Conservation (phyloP, 2,797 vertebrate species). For the Phoxinus dragarum region DNA sequence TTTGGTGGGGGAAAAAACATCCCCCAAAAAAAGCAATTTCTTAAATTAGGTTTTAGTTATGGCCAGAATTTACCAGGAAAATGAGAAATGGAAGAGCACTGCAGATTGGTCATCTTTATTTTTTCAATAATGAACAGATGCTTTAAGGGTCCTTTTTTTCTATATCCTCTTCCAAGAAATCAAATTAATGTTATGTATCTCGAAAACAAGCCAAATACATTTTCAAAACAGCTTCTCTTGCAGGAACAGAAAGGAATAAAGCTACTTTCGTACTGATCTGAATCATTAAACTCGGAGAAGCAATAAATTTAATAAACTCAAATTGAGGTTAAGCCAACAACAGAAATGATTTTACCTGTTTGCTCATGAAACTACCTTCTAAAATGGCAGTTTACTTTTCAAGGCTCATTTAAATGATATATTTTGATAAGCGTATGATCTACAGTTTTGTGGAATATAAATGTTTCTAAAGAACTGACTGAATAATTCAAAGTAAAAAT, state of each 20-base stretch:
- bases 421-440: slow-evolving; percentile 3
- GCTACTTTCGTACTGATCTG: slow-evolving; percentile 29
- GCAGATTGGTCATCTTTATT: neutral
- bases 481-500: neutral
- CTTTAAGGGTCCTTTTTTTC: slow-evolving; percentile 23
- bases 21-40: neutral
- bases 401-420: slow-evolving; percentile 1
- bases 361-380: slow-evolving; percentile 1
- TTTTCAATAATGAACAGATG: slow-evolving; percentile 38
- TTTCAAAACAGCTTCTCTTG: slow-evolving; percentile 20
- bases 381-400: slow-evolving; percentile 10
- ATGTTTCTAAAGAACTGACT: neutral
- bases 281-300: slow-evolving; percentile 38
- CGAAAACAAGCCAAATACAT: slow-evolving; percentile 20
- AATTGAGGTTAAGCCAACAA: slow-evolving; percentile 11
- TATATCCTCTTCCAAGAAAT: slow-evolving; percentile 37
- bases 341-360: slow-evolving; percentile 32
- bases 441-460: neutral
- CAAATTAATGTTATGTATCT: slow-evolving; percentile 42
- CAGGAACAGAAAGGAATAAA: slow-evolving; percentile 17
- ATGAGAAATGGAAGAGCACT: neutral
- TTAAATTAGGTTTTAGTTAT: slow-evolving; percentile 15
- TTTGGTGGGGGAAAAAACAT: neutral
- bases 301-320: slow-evolving; percentile 46
- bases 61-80: neutral